Base-by-base conservation (phyloP, 1,140 invertebrate genomes). In the Paraescarpia echinospica region DNA sequence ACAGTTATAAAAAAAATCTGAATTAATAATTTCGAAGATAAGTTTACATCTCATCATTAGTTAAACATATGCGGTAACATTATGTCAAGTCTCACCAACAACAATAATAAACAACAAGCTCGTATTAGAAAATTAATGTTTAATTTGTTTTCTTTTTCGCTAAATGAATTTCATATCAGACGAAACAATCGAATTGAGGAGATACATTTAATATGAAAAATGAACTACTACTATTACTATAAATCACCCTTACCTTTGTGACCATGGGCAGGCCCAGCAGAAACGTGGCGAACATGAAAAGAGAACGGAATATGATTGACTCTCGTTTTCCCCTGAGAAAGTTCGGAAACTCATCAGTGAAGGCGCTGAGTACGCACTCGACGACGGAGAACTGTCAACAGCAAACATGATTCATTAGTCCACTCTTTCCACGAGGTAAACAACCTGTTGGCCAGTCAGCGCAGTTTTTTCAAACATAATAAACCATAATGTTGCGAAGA, bases 361-460 rank as follows among this genome's bases (percentile, higher is more conserved):
- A 93, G 31, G 93, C 93, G n/a, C 51, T 88, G 34, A 93, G 48
- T 27, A 93, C 33, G 35, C 92, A 92, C 89, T 93, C 93, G 34
- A 91, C 92, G 35, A 93, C 93, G 18, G 92, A 90, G 90, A 93
- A 93, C 93, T 93, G 88, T 12, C 35, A 92, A 6, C n/a, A 92
- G 35, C 34, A 90, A 35, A 92, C 33, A 34, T 12, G 27, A 5
- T 9, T n/a, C 35, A 33, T 34, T 33, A 90, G 59, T 12, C 2
- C 59, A 27, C 18, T 77, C 12, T 12, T 22, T 77, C 8, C 59
- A 27, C 27, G 59, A 77, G 27, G 4, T 18, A 22, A 77, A 77
- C 59, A 31, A 77, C 59, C n/a, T 77, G 59, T 2, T 77, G 27
- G 22, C 14, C 59, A 77, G 59, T 5, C 59, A 77, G 27, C 59